These are phyloP conservation scores for Chloroceryle amazona DNA, from an alignment of 2,797 vertebrate species.

Conservation along the genomic window DNA sequence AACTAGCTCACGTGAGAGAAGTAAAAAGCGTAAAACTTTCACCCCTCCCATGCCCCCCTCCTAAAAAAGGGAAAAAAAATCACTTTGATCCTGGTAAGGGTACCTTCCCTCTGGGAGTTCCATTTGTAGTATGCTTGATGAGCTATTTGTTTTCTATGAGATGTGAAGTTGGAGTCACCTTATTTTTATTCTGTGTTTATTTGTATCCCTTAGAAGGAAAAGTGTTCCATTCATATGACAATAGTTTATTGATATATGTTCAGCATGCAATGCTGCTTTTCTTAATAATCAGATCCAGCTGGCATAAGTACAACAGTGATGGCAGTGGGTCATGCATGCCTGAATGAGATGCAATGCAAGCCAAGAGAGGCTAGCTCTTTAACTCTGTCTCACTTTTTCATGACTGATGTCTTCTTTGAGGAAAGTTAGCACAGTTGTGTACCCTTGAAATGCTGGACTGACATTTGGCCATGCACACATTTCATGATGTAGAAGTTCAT, in stretches of 20 bases:
- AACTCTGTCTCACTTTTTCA: slow-evolving; percentile 75
- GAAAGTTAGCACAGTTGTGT: slow-evolving; percentile 64
- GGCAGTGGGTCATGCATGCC: slow-evolving; percentile 72
- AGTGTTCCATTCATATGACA: slow-evolving; percentile 67
- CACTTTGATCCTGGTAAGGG: background rate
- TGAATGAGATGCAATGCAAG: slow-evolving; percentile 74
- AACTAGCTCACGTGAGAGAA: background rate
- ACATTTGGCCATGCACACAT: slow-evolving; percentile 20
- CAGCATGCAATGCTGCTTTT: slow-evolving; percentile 73
- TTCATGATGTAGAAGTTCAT: background rate
- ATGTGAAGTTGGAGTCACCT: slow-evolving; percentile 46
- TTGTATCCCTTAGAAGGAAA: slow-evolving; percentile 74
- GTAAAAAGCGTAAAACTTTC: background rate
- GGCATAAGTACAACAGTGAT: slow-evolving; percentile 72
- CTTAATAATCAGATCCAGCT: slow-evolving; percentile 84
- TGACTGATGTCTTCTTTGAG: slow-evolving; percentile 80
- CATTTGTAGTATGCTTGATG: background rate
- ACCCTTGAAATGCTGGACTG: slow-evolving; percentile 61
- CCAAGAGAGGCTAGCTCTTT: slow-evolving; percentile 73
- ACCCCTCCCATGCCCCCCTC: rapidly evolving
- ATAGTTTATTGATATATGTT: slow-evolving; percentile 80
- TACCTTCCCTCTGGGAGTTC: background rate
- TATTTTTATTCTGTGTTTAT: slow-evolving; percentile 72
- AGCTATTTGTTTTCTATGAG: slow-evolving; percentile 51
- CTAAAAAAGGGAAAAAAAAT: background rate